These are phyloP conservation scores for Donacobius atricapilla DNA, from an alignment of 2,113 vertebrate species.

Conservation along the genomic window DNA sequence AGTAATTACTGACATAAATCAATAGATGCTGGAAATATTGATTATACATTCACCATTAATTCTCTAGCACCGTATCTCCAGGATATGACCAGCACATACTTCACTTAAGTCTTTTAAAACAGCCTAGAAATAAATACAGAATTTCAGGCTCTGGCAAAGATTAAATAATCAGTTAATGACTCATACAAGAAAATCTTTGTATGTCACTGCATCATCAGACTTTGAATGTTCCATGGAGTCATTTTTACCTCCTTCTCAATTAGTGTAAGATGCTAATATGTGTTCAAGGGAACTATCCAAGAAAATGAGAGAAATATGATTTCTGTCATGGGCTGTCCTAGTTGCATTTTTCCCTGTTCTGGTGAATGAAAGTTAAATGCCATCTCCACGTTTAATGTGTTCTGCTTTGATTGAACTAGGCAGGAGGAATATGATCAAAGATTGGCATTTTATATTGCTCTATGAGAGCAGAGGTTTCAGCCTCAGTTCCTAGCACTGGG, in stretches of 20 bases:
- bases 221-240: conserved; percentile 4
- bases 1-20: conserved; percentile 78
- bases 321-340: conserved; percentile 41
- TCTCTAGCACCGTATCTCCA: conserved; percentile 51
- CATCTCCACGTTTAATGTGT: conserved; percentile 34
- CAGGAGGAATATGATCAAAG: not conserved
- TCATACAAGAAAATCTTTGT: not conserved
- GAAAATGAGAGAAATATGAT: conserved; percentile 61
- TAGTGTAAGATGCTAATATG: conserved; percentile 66
- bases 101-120: not conserved
- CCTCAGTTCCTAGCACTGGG: not conserved
- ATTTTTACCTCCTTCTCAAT: conserved; percentile 55
- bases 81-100: conserved; percentile 13
- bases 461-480: not conserved
- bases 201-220: conserved; percentile 36
- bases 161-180: not conserved
- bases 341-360: conserved; percentile 54
- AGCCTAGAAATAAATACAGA: not conserved
- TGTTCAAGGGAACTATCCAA: conserved; percentile 54
- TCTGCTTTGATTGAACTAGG: conserved; percentile 41
- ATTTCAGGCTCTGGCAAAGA: conserved; percentile 16
- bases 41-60: conserved; percentile 64
- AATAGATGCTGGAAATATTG: conserved; percentile 65
- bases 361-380: conserved; percentile 61
- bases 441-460: not conserved